Base-by-base conservation (phyloP, 2,888 invertebrate genomes). In the Tipula confusa region DNA sequence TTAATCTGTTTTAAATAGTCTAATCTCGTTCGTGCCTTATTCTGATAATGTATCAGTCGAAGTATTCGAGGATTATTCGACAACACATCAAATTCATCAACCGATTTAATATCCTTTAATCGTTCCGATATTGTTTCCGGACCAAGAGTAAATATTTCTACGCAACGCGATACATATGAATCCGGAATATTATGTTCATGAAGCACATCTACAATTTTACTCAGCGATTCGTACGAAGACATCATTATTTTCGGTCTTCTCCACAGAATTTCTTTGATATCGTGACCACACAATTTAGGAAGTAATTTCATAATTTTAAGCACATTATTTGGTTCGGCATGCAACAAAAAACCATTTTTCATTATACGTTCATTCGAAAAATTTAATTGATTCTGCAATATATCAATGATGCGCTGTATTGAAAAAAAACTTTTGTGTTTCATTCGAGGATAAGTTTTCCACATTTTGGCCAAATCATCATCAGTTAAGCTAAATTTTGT, bases 201-300 rank as follows among this genome's bases (percentile, higher is more conserved):
- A 7, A 95, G 89, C 85, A 92, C 89, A 80, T 91, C 87, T 84
- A 92, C 90, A 29, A 92, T 92, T 87, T 91, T 89, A 79, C 91
- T 85, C 28, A 94, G 87, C 18, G 92, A 88, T 84, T 91, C 90
- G 84, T 92, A 91, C 82, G 92, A 90, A 83, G 92, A 91, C 89
- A 92, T 93, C 82, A 94, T 88, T 85, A 95, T 91, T 85, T 92
- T 93, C 11, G 95, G 95, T 86, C 92, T 91, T 24, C 87, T 87
- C 86, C 87, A 89, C 38, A 93, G 90, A 36, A 91, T 91, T 13
- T 91, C 90, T 84, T 89, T 89, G 82, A 94, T 91, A 85, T 93
- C 91, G 1, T 91, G 86, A 0, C 92, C 93, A 83, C 91, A 92
- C 38, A 93, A 87, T 0, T 88, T 88, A 1, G 89, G 88, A 79